These are phyloP conservation scores for Chroicocephalus ridibundus DNA, from an alignment of 2,113 vertebrate species.

Conservation along the genomic window DNA sequence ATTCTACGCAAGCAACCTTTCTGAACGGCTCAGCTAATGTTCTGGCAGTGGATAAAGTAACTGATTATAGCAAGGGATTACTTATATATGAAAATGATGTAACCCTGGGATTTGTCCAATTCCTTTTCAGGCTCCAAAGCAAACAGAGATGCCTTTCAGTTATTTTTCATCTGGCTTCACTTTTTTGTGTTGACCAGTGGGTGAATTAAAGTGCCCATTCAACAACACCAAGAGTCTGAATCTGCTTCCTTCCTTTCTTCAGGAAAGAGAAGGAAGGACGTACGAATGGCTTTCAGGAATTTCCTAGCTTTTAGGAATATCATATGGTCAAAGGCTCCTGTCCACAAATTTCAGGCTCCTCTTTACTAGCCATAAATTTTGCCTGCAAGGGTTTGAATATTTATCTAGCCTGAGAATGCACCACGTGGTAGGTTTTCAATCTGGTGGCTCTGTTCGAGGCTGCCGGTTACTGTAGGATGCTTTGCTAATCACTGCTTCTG, in stretches of 20 bases:
- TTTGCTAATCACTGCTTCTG: not conserved
- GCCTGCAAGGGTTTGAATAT: not conserved
- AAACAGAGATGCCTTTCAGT: conserved; percentile 20
- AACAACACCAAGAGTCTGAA: not conserved
- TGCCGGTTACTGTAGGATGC: not conserved
- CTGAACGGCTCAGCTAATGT: not conserved
- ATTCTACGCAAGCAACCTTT: not conserved
- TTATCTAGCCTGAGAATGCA: not conserved
- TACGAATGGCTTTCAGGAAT: not conserved
- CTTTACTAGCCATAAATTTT: not conserved
- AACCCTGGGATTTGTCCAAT: not conserved
- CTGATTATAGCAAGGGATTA: not conserved
- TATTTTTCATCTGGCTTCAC: not conserved
- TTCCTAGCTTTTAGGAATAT: not conserved
- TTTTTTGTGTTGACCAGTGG: not conserved
- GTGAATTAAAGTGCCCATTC: not conserved
- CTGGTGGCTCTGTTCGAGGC: not conserved
- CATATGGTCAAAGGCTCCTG: not conserved
- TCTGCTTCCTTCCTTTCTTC: not conserved
- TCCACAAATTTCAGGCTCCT: not conserved
- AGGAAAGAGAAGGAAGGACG: not conserved
- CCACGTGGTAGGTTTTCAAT: not conserved
- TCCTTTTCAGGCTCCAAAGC: not conserved
- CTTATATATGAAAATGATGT: conserved; percentile 9
- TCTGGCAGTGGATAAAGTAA: not conserved